phyloP scores from a whole-genome alignment of 2,888 invertebrate genomes.

The Thereva unica region DNA sequence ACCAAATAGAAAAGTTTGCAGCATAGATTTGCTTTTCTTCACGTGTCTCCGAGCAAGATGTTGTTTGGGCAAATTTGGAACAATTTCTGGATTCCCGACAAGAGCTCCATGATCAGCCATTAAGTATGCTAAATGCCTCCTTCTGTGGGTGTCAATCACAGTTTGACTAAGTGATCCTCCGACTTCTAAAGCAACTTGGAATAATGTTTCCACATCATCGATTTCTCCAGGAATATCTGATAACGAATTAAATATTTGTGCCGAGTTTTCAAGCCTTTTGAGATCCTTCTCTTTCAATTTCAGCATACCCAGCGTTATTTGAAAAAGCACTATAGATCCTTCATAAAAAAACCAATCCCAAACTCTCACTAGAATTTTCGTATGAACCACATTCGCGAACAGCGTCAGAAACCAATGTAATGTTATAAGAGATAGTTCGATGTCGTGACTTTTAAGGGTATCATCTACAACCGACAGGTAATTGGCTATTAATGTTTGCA shows the following conservation, averaged over 20 bases:
- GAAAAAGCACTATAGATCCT: constrained; percentile 92
- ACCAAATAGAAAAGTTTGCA: constrained; percentile 86
- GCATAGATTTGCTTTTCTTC: constrained; percentile 86
- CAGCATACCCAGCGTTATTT: constrained; percentile 91
- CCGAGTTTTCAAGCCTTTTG: constrained; percentile 87
- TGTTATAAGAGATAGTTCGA: constrained; percentile 92
- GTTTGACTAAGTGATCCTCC: constrained; percentile 81
- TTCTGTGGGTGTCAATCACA: constrained; percentile 77
- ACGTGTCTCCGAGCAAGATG: constrained; percentile 84
- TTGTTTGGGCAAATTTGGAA: constrained; percentile 92
- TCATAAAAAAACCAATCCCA: constrained; percentile 98
- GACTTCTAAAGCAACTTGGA: constrained; percentile 74
- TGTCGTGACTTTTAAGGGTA: constrained; percentile 90
- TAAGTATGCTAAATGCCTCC: constrained; percentile 90
- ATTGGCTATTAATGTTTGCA: constrained; percentile 86
- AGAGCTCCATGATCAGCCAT: constrained; percentile 96
- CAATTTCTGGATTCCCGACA: constrained; percentile 86
- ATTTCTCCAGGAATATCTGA: constrained; percentile 95
- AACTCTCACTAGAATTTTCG: constrained; percentile 86
- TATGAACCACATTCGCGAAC: constrained; percentile 95
- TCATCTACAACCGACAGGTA: constrained; percentile 89
- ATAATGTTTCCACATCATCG: constrained; percentile 80
- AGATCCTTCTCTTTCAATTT: constrained; percentile 85
- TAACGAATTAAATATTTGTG: constrained; percentile 95
- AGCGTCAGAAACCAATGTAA: constrained; percentile 97